Base-by-base conservation (phyloP, 2,888 invertebrate genomes). In the Spatulosminthurus flaviceps region DNA sequence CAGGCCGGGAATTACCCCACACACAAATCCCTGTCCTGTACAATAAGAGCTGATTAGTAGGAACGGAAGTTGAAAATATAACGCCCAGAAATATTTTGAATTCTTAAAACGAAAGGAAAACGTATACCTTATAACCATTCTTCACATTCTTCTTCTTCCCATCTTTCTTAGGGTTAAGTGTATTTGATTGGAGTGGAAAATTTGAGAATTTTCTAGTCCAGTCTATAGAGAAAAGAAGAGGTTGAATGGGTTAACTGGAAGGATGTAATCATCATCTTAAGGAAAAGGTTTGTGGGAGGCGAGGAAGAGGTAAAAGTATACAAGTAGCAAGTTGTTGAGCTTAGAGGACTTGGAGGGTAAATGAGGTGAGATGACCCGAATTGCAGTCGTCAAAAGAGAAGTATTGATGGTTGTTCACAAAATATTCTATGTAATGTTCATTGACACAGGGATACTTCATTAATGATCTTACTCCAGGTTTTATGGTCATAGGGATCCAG, bases 331-430 rank as follows among this genome's bases (percentile, higher is more conserved):
- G 1, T 11, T 2, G n/a, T 16, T n/a, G 34, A 34, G 34, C n/a
- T 51, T 5, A 51, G 51, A 51, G 51, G 51, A 9, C n/a, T 51
- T 5, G 16, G 51, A 51, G 51, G 51, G 16, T 51, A 51, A 51
- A 51, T n/a, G 16, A 51, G 1, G 51, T 51, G 51, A 51, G 51
- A 42, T 72, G 71, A 72, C 71, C 71, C 43, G 71, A 72, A 72
- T 72, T 72, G 71, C 21, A 72, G 71, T 72, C 71, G 42, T 72
- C 22, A 72, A 72, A 43, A n/a, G n/a, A n/a, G n/a, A 16, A 72
- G 26, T 43, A 24, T 72, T 43, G 71, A 72, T 41, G 71, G 71
- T 72, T 42, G 24, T 42, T 24, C 71, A 42, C n/a, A 43, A 9
- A 42, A 72, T 72, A 72, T 72, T 72, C 41, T 41, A 7, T 42